These are phyloP conservation scores for Drosophila incognita DNA, from an alignment of 2,888 invertebrate genomes.

Conservation along the genomic window DNA sequence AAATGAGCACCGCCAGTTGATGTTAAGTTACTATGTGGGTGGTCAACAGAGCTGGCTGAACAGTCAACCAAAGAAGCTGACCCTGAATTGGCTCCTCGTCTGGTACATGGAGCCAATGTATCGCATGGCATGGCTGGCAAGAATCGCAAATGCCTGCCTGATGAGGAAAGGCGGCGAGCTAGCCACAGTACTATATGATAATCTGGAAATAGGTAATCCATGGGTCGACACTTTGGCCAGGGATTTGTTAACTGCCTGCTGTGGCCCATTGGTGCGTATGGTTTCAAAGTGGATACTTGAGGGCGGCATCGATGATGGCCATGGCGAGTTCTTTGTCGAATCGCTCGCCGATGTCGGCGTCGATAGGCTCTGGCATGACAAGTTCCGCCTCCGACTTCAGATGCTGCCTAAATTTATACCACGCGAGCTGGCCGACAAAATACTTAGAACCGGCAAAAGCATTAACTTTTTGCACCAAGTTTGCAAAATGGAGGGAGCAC, in stretches of 20 bases:
- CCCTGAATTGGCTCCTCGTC: constrained; percentile 90
- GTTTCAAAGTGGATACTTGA: constrained; percentile 96
- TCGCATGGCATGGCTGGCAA: constrained; percentile 92
- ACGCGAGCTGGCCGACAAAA: constrained; percentile 91
- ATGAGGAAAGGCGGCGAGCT: constrained; percentile 94
- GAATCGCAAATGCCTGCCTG: constrained; percentile 92
- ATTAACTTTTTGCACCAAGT: constrained; percentile 97
- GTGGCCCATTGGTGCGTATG: constrained; percentile 93
- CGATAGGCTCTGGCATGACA: constrained; percentile 97
- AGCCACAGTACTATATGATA: constrained; percentile 93
- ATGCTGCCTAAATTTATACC: constrained; percentile 97
- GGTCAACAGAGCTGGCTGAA: no score
- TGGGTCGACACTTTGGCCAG: constrained; percentile 88
- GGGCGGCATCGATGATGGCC: constrained; percentile 95
- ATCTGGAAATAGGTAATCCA: constrained; percentile 93
- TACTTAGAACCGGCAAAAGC: constrained; percentile 97
- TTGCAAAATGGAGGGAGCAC: constrained; percentile 92
- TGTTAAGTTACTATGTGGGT: background rate
- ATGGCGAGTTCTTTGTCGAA: constrained; percentile 97
- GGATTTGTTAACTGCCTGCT: constrained; percentile 89
- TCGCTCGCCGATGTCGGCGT: constrained; percentile 92
- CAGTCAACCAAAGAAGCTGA: constrained; percentile 83
- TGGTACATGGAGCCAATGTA: constrained; percentile 94
- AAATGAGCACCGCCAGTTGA: constrained; percentile 55
- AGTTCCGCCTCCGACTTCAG: constrained; percentile 93